These are phyloP conservation scores for Drosophila mauritiana DNA, from an alignment of 1,140 invertebrate genomes.

Conservation along the genomic window DNA sequence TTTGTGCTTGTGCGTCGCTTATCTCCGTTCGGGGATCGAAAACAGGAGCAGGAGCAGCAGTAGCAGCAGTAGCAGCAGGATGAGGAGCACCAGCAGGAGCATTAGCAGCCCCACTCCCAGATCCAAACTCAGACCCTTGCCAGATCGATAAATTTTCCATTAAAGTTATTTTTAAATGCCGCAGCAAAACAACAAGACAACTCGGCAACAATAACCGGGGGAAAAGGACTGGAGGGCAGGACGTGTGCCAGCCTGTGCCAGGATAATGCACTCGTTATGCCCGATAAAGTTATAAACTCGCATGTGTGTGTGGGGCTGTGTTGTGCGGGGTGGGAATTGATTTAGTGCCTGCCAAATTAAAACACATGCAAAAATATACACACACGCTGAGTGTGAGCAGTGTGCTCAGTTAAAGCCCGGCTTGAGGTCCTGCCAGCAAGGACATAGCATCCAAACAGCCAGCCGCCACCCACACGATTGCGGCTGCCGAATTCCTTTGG, in stretches of 20 bases:
- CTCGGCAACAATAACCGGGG: neutral
- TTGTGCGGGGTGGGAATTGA: constrained; percentile 50
- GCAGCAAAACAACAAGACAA: constrained; percentile 61
- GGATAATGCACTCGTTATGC: constrained; percentile 82
- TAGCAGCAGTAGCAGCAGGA: neutral
- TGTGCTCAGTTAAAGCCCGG: neutral
- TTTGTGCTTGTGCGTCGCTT: constrained; percentile 73
- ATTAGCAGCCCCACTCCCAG: neutral
- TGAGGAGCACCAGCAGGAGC: constrained; percentile 3
- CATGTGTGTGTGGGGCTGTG: constrained; percentile 27
- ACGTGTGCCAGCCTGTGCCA: constrained; percentile 76
- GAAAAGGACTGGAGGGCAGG: constrained; percentile 1
- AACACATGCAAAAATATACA: constrained; percentile 36
- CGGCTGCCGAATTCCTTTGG: constrained; percentile 64
- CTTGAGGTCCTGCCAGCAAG: neutral
- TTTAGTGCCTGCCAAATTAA: constrained; percentile 74
- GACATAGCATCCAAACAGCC: neutral
- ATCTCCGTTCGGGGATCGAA: constrained; percentile 62
- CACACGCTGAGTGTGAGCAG: neutral
- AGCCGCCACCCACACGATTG: constrained; percentile 21
- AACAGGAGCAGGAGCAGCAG: constrained; percentile 25
- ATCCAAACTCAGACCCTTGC: constrained; percentile 10
- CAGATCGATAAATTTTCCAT: constrained; percentile 84
- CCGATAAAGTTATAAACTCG: constrained; percentile 81
- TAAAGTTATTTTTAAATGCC: constrained; percentile 84